These are phyloP conservation scores for Cephalophus harveyi DNA, from an alignment of 2,113 vertebrate genomes.

Conservation along the genomic window DNA sequence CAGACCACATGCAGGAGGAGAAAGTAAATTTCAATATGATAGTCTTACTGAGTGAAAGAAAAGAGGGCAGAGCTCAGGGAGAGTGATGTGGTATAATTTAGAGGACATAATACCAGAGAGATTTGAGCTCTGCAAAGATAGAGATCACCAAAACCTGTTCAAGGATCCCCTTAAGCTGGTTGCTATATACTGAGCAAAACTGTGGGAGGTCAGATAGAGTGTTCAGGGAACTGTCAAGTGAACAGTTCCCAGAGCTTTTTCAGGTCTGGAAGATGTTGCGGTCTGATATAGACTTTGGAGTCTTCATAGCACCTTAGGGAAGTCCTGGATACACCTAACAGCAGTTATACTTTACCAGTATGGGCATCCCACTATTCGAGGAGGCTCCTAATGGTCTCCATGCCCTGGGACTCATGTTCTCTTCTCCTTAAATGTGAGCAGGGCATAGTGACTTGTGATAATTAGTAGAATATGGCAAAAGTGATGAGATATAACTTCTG, in stretches of 20 bases:
- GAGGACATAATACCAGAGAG: background rate
- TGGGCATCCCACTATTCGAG: background rate
- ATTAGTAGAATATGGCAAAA: background rate
- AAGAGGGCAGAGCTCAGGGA: background rate
- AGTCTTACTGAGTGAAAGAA: background rate
- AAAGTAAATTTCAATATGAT: background rate
- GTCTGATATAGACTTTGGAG: background rate
- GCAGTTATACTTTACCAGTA: fast-evolving
- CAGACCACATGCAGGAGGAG: background rate
- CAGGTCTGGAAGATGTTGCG: background rate
- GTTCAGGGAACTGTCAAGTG: background rate
- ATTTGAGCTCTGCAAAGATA: background rate
- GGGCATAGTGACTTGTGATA: background rate
- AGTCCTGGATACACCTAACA: background rate
- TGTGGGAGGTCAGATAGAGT: background rate
- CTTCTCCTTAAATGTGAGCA: background rate
- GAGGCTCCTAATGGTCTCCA: background rate
- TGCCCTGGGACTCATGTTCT: background rate
- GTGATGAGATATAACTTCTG: background rate
- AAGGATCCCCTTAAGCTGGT: background rate
- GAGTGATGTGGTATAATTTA: background rate
- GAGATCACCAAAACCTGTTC: background rate
- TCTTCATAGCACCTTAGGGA: background rate
- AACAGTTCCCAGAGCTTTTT: background rate
- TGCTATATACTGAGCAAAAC: background rate